Base-by-base conservation (phyloP, 2,888 invertebrate genomes). In the Phasia obesa region DNA sequence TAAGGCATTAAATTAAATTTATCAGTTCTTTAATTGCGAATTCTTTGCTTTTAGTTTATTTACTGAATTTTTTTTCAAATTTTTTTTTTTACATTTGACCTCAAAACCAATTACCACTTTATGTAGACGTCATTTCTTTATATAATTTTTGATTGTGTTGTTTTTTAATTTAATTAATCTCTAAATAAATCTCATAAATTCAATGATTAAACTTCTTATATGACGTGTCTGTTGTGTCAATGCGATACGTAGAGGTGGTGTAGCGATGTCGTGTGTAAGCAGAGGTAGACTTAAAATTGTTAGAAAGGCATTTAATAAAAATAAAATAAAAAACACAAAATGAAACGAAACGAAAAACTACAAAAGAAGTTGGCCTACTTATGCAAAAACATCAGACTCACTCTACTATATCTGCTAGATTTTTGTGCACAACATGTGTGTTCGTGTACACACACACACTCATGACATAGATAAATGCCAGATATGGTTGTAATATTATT, bases 351-450 rank as follows among this genome's bases (percentile, higher is more conserved):
- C 11, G 38, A 59, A 67, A 73, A 64, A 77, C 62, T 69, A 57
- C 64, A 74, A 79, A 83, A 74, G 82, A 83, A 83, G 82, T 83
- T 83, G 82, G 78, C 82, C 82, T 83, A 83, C 78, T 75, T 79
- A 78, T 74, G 65, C 64, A 70, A 53, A 77, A 73, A 67, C 59
- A 65, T 73, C 17, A 64, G 69, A 51, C 62, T 69, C 70, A 77
- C 35, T 70, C 51, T 57, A 38, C 57, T 62, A 13, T 31, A 47
- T 9, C 25, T 17, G 15, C n/a, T 51, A 38, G 17, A 59, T 59
- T 49, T 59, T 49, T 35, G 51, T 21, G 51, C 0, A 64, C 13
- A 21, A 4, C n/a, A 42, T 17, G 4, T 31, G 6, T 9, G 9
- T 31, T 31, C 31, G 9, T 31, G 9, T 31, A 35, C 11, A 15